phyloP scores from a whole-genome alignment of 2,888 invertebrate genomes.

The Lasioglossum lativentre region DNA sequence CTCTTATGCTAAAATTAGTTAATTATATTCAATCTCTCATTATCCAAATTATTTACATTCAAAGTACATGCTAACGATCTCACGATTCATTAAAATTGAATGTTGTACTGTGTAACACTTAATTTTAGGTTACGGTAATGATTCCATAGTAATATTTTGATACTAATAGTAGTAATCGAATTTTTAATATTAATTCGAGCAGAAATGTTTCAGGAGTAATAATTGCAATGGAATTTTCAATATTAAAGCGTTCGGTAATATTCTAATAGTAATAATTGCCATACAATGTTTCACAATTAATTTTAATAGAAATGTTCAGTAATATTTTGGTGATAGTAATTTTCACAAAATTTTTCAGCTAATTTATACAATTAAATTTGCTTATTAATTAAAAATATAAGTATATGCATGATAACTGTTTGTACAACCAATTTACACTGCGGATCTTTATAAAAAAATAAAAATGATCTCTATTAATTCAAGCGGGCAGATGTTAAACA shows the following conservation, averaged over 20 bases:
- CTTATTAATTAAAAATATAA: no score
- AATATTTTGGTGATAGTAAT: not conserved
- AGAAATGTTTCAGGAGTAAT: not conserved
- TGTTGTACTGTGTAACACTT: not conserved
- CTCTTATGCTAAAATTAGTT: not conserved
- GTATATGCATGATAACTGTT: not conserved
- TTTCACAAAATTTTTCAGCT: not conserved
- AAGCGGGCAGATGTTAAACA: not conserved
- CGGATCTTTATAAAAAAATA: not conserved
- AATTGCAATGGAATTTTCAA: not conserved
- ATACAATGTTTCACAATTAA: no score
- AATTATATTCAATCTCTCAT: not conserved
- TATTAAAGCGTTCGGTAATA: not conserved
- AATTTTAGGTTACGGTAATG: not conserved
- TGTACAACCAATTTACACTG: not conserved
- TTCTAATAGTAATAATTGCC: no score
- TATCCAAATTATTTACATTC: not conserved
- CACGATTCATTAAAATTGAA: not conserved
- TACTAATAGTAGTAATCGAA: not conserved
- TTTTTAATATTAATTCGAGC: not conserved
- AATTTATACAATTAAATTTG: not conserved
- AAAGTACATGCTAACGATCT: not conserved
- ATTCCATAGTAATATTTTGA: not conserved
- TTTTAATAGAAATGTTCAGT: no score
- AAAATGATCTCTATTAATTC: no score